Base-by-base conservation (phyloP, 35 echinoderm and acorn worm genomes). In the Diadema setosum region DNA sequence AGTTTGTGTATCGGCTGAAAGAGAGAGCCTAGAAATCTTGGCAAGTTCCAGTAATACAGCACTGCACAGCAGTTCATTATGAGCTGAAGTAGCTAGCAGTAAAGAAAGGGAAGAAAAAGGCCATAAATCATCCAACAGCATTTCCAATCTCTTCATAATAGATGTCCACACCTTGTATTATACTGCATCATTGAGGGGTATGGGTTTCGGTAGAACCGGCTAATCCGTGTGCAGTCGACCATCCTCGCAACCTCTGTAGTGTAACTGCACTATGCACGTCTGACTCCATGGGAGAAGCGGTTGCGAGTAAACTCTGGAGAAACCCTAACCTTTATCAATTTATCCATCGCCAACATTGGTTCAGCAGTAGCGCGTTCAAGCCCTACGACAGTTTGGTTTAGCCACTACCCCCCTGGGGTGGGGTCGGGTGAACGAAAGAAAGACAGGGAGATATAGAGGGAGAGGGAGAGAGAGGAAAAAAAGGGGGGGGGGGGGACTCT, bases 321-420 rank as follows among this genome's bases (percentile, higher is more conserved):
- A 78, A 78, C 73, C 23, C 37, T 78, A 78, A 78, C 73, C 73
- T 78, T 26, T 78, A 78, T 78, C 73, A 78, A 78, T 78, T 78
- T 78, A 78, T 78, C 73, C 44, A 78, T 78, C 21, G 73, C 73
- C 73, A 78, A 78, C 73, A 78, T 78, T 78, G 40, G 73, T 78
- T 78, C 73, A 78, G 73, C 73, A 78, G 73, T 26, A 34, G 63
- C 30, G 26, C 63, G 24, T 18, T 6, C n/a, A 2, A 8, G 37
- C 63, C 30, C 63, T 4, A 67, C 29, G 12, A 33, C 63, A 16
- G 12, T 12, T 14, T 34, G 15, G 63, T 34, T 67, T 34, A 67
- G 37, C 29, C 14, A 67, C 14, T 31, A 14, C 21, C 30, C n/a
- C n/a, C n/a, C n/a, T n/a, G n/a, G 1, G 30, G 57, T 24, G 9